Evolutionary conservation across 2,888 invertebrate species (phyloP).

Genomic region (Luffia ferchaultella): DNA sequence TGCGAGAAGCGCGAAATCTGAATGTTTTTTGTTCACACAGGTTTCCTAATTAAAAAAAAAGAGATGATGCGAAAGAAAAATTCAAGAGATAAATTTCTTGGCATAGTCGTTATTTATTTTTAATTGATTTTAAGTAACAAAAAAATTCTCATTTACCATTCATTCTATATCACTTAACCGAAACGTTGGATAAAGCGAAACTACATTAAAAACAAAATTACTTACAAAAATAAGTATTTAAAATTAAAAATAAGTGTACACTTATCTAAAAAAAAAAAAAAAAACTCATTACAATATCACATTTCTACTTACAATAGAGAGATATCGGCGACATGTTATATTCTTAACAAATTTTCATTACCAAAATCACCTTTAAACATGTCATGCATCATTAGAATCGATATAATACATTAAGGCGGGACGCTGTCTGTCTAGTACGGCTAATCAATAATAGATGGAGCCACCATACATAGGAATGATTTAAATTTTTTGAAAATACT

Average conservation of each 20-base stretch:
- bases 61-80: constrained; percentile 25
- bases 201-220: constrained; percentile 51
- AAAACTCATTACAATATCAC: constrained; percentile 62
- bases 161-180: constrained; percentile 48
- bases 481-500: no score
- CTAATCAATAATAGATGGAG: no score
- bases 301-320: constrained; percentile 67
- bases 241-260: constrained; percentile 56
- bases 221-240: constrained; percentile 59
- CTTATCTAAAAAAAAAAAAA: constrained; percentile 44
- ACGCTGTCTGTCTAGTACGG: no score
- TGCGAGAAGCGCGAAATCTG: no score
- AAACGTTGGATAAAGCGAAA: constrained; percentile 58
- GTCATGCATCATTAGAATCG: constrained; percentile 33
- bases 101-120: constrained; percentile 65
- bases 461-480: no score
- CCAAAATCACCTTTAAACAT: constrained; percentile 19
- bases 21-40: no score
- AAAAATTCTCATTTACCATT: constrained; percentile 43
- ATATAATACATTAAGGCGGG: no score
- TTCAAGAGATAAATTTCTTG: constrained; percentile 40
- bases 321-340: constrained; percentile 50
- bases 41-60: no score
- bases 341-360: constrained; percentile 11
- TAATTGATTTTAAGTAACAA: constrained; percentile 66